Conservation (phyloP, 2,113 vertebrate genomes). For the Verasper variegatus region DNA sequence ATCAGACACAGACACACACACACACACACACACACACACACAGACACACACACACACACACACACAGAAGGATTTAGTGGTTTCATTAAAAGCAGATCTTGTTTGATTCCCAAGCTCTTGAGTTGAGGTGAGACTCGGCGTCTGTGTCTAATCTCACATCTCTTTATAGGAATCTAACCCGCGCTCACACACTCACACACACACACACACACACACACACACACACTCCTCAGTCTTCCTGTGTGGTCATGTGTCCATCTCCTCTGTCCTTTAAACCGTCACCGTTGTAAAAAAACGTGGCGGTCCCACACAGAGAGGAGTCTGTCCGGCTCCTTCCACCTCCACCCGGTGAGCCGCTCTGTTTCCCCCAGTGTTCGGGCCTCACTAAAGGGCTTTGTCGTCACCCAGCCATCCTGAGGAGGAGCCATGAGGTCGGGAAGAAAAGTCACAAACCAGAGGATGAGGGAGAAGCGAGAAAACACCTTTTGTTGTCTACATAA, state of each 20-base stretch:
- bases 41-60: slow-evolving; percentile 46
- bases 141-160: slow-evolving; percentile 66
- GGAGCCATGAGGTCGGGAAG: neutral
- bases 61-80: slow-evolving; percentile 63
- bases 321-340: neutral
- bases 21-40: slow-evolving; percentile 41
- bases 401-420: neutral
- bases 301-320: neutral
- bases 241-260: slow-evolving; percentile 29
- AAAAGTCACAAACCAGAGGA: too few relatives aligned
- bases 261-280: slow-evolving; percentile 23
- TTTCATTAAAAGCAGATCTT: slow-evolving; percentile 79
- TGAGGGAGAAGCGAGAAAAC: too few relatives aligned
- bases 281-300: neutral
- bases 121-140: slow-evolving; percentile 49
- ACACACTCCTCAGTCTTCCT: slow-evolving; percentile 41
- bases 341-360: neutral
- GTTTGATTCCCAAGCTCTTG: slow-evolving; percentile 63
- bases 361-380: neutral
- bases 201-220: slow-evolving; percentile 8
- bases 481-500: too few relatives aligned
- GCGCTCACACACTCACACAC: slow-evolving; percentile 1
- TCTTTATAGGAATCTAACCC: slow-evolving; percentile 51
- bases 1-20: slow-evolving; percentile 68
- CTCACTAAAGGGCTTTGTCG: neutral